Percentiles rank a stretch among this genome's conserved stretches.
phyloP scores from a whole-genome alignment of 2,113 vertebrate species.

The Psephotus haematonotus region DNA sequence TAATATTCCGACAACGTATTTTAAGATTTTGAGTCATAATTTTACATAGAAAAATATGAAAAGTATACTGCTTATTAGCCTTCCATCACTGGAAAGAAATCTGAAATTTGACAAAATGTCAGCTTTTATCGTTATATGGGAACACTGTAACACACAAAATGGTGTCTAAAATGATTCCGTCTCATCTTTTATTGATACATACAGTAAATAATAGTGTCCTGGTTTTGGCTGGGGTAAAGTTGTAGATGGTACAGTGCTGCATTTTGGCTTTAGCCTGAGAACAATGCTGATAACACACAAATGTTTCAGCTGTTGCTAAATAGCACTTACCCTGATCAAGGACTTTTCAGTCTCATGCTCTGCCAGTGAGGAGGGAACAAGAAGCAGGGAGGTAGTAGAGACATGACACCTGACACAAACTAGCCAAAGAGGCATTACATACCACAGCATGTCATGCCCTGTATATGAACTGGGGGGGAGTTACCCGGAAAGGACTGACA shows the following conservation, averaged over 20 bases:
- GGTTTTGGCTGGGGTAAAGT: background rate
- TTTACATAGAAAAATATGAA: background rate
- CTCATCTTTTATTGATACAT: background rate
- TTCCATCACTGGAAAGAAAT: background rate
- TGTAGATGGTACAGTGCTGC: background rate
- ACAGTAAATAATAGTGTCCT: background rate
- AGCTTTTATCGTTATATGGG: background rate
- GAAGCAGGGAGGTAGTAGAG: background rate
- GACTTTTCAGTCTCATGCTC: background rate
- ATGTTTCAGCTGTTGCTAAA: background rate
- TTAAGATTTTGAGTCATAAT: background rate
- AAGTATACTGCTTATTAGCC: background rate
- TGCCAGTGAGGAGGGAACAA: background rate
- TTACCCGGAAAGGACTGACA: background rate
- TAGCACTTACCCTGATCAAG: background rate
- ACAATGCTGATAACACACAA: background rate
- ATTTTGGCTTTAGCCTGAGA: background rate
- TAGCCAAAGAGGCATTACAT: background rate
- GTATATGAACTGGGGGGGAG: background rate
- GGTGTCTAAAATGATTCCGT: background rate
- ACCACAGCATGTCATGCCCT: background rate
- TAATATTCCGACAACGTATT: background rate
- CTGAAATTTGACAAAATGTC: background rate
- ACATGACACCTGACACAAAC: background rate
- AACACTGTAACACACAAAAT: background rate